phyloP scores from a whole-genome alignment of 2,113 vertebrate genomes.

The Labrus mixtus region DNA sequence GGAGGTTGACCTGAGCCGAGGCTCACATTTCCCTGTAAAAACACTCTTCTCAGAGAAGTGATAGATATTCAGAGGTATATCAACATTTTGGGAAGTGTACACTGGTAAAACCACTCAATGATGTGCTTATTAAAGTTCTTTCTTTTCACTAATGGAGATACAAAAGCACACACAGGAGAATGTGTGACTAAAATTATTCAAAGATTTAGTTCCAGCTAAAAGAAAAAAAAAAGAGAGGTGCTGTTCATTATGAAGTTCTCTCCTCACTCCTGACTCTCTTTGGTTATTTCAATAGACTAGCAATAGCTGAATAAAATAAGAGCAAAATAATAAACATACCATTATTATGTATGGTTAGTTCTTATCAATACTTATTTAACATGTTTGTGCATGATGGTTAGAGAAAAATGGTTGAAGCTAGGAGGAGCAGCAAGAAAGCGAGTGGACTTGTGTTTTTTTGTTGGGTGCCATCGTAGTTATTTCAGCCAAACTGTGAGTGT shows the following conservation, averaged over 20 bases:
- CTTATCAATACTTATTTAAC: background rate
- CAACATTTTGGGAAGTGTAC: conserved; percentile 64
- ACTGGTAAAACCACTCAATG: conserved; percentile 31
- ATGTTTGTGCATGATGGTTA: conserved; percentile 11
- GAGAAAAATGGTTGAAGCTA: conserved; percentile 2
- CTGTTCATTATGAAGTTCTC: conserved; percentile 38
- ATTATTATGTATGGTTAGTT: background rate
- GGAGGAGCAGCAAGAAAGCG: conserved; percentile 33
- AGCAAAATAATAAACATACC: conserved; percentile 23
- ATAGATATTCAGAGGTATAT: conserved; percentile 74
- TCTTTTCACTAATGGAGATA: conserved; percentile 26
- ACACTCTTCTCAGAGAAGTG: conserved; percentile 66
- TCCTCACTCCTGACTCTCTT: conserved; percentile 13
- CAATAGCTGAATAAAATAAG: conserved; percentile 1
- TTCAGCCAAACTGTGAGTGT: conserved; percentile 27
- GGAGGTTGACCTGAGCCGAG: conserved; percentile 60
- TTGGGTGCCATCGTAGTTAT: conserved; percentile 2
- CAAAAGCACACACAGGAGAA: conserved; percentile 46
- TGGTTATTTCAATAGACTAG: background rate
- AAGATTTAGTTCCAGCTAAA: conserved; percentile 60
- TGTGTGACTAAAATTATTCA: conserved; percentile 7
- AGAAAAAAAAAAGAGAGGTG: conserved; percentile 59
- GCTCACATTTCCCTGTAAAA: conserved; percentile 71
- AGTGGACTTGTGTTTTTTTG: conserved; percentile 52
- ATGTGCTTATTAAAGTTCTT: conserved; percentile 43